Evolutionary conservation across 2,113 vertebrate species (phyloP).

Genomic region (Sebastes schlegelii): DNA sequence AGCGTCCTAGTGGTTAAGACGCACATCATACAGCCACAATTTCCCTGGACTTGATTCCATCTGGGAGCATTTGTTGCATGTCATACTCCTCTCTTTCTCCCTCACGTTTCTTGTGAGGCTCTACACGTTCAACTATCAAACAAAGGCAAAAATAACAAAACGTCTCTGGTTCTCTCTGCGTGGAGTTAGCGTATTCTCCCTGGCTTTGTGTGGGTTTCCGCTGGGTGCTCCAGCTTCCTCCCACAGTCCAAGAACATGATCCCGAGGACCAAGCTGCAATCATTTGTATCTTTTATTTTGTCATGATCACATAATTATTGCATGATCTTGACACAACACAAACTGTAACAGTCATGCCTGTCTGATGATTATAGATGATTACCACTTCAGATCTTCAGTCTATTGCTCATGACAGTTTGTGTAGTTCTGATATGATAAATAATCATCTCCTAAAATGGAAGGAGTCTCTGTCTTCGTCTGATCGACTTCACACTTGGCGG

Average conservation of each 20-base stretch:
- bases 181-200: background rate
- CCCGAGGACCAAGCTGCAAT: background rate
- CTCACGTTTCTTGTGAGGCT: background rate
- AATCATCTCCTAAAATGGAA: too few species aligned
- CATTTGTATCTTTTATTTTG: background rate
- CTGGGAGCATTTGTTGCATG: too few species aligned
- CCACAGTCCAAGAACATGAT: constrained; percentile 21
- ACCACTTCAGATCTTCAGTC: background rate
- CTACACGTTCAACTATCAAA: background rate
- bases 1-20: background rate
- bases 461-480: too few species aligned
- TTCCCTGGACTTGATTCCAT: background rate
- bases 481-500: too few species aligned
- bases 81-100: background rate
- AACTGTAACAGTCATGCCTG: background rate
- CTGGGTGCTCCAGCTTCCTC: constrained; percentile 22
- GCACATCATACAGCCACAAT: background rate
- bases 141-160: background rate
- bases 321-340: background rate
- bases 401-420: too few species aligned
- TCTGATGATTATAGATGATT: background rate
- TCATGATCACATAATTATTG: background rate
- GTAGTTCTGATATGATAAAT: too few species aligned
- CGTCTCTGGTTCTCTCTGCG: constrained; percentile 1
- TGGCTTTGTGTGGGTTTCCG: constrained; percentile 14